Evolutionary conservation across 1,140 invertebrate species (phyloP).

Genomic region (Nasonia vitripennis): DNA sequence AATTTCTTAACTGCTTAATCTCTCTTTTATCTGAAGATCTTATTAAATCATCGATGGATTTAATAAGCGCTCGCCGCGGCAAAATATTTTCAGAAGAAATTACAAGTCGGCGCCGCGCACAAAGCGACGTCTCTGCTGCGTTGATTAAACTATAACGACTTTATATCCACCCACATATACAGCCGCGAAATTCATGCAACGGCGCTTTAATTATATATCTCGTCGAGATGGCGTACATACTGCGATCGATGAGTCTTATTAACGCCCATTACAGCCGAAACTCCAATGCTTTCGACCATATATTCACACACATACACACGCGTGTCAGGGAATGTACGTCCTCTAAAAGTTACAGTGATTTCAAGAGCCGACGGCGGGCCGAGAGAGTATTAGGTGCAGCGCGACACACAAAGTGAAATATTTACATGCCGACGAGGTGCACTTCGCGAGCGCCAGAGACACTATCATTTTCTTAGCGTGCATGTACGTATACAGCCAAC

Average conservation of each 20-base stretch:
- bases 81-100: not conserved
- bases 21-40: not conserved
- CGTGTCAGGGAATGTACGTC: no score
- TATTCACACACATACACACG: not conserved
- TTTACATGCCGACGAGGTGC: not conserved
- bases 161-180: no score
- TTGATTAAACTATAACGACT: not conserved
- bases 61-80: not conserved
- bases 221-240: no score
- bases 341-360: not conserved
- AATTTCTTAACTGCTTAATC: not conserved
- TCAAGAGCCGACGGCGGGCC: not conserved
- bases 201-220: no score
- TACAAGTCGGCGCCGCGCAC: not conserved
- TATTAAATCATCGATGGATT: not conserved
- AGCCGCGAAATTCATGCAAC: no score
- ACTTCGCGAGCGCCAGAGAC: slow-evolving; percentile 1
- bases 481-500: not conserved
- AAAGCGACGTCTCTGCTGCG: not conserved
- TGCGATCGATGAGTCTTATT: no score
- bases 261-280: no score
- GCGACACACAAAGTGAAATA: slow-evolving; percentile 25
- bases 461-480: slow-evolving; percentile 22
- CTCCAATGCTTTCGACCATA: not conserved
- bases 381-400: not conserved